A percentile compares a stretch with the other conserved stretches of the same genome.
Conservation (phyloP, 2,888 invertebrate species). For the Sialis lutaria region DNA sequence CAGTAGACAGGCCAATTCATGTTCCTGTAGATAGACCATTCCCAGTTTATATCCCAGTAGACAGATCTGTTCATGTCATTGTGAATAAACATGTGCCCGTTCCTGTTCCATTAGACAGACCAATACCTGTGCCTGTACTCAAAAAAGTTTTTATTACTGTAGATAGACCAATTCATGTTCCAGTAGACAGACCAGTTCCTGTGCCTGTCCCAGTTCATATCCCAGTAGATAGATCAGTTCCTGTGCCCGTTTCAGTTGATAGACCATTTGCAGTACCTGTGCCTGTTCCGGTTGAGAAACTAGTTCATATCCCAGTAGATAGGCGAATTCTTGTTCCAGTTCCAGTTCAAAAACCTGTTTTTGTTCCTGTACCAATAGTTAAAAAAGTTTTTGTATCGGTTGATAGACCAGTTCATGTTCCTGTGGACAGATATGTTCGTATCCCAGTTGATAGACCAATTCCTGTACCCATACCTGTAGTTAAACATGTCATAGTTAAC, state of each 20-base stretch:
- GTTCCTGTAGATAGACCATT: slow-evolving; percentile 31
- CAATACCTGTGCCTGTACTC: slow-evolving; percentile 16
- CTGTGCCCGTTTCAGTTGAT: slow-evolving; percentile 18
- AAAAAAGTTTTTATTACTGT: slow-evolving; percentile 1
- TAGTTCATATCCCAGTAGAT: slow-evolving; percentile 5
- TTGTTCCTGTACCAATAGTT: slow-evolving; percentile 28
- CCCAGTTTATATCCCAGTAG: slow-evolving; percentile 21
- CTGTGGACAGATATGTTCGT: too few relatives aligned
- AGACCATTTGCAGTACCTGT: slow-evolving; percentile 13
- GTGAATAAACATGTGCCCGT: slow-evolving; percentile 34
- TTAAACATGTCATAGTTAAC: slow-evolving; percentile 4
- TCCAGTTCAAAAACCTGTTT: slow-evolving; percentile 10
- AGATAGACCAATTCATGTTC: slow-evolving; percentile 27
- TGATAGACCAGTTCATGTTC: slow-evolving; percentile 26
- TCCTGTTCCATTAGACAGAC: slow-evolving; percentile 24
- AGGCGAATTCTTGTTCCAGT: slow-evolving; percentile 15
- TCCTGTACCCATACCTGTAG: not conserved
- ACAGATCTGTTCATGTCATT: slow-evolving; percentile 29
- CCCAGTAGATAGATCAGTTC: slow-evolving; percentile 34
- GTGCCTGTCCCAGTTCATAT: slow-evolving; percentile 41
- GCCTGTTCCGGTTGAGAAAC: slow-evolving; percentile 13
- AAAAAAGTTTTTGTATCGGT: slow-evolving; percentile 39
- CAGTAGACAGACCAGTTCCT: slow-evolving; percentile 34
- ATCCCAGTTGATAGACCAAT: too few relatives aligned
- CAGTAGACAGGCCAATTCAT: slow-evolving; percentile 20